These are phyloP conservation scores for Rhinoptilus africanus DNA, from an alignment of 2,113 vertebrate genomes.

Conservation along the genomic window DNA sequence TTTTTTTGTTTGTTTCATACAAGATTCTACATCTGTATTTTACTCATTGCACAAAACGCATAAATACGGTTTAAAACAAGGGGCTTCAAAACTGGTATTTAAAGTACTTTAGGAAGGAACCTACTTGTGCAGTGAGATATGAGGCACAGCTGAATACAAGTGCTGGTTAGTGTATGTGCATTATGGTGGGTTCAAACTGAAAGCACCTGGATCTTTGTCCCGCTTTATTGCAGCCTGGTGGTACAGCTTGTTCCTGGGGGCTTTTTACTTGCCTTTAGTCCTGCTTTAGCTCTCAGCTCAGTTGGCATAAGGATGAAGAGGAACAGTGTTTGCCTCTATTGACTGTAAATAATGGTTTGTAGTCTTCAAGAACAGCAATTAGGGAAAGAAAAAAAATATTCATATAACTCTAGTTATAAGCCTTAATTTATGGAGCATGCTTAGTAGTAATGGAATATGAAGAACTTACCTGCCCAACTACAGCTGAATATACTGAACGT, in stretches of 20 bases:
- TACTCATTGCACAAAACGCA: neutral
- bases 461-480: neutral
- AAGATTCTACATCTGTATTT: neutral
- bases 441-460: neutral
- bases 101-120: neutral
- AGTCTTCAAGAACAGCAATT: neutral
- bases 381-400: neutral
- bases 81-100: neutral
- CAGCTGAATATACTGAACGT: neutral
- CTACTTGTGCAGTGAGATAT: neutral
- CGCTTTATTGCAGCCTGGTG: neutral
- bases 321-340: neutral
- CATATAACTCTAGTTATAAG: neutral
- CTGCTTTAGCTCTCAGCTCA: neutral
- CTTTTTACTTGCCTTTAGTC: neutral
- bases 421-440: neutral
- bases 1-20: neutral
- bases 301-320: neutral
- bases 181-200: neutral
- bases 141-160: neutral
- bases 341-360: neutral
- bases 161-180: neutral
- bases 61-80: neutral
- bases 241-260: neutral
- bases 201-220: neutral